These are phyloP conservation scores for Jaculus jaculus DNA, from an alignment of 2,113 vertebrate genomes.

Conservation along the genomic window DNA sequence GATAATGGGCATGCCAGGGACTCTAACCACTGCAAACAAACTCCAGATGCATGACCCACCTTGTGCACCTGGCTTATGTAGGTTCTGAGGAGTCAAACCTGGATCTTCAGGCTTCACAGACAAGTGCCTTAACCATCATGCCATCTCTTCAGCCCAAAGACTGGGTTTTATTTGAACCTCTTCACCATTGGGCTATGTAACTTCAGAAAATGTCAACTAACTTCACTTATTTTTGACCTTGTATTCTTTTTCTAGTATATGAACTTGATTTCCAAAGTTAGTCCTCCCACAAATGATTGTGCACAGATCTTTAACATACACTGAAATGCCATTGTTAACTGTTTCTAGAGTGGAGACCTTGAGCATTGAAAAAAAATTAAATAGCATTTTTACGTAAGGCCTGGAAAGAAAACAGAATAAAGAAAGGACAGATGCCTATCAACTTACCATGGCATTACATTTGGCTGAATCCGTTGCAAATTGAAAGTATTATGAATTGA, in stretches of 20 bases:
- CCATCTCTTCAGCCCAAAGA: neutral
- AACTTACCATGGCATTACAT: neutral
- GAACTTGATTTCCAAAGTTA: slow-evolving; percentile 7
- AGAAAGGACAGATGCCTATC: neutral
- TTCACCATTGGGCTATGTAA: neutral
- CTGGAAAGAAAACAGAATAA: neutral
- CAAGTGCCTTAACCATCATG: no score
- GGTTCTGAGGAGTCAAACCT: no score
- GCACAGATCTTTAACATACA: neutral
- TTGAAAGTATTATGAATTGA: neutral
- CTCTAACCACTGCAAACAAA: no score
- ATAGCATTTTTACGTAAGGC: neutral
- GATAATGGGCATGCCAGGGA: no score
- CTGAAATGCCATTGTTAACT: slow-evolving; percentile 25
- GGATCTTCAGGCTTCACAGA: no score
- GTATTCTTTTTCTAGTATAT: neutral
- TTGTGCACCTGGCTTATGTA: no score
- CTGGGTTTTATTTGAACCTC: slow-evolving; percentile 14
- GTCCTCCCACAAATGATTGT: neutral
- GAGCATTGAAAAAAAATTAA: neutral
- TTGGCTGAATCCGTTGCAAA: neutral
- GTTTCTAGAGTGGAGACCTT: slow-evolving; percentile 24
- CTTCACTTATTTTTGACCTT: slow-evolving; percentile 7
- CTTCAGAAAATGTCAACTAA: slow-evolving; percentile 41
- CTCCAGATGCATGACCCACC: no score